These are phyloP conservation scores for Achatina immaculata DNA, from an alignment of 1,140 invertebrate genomes.

Conservation along the genomic window DNA sequence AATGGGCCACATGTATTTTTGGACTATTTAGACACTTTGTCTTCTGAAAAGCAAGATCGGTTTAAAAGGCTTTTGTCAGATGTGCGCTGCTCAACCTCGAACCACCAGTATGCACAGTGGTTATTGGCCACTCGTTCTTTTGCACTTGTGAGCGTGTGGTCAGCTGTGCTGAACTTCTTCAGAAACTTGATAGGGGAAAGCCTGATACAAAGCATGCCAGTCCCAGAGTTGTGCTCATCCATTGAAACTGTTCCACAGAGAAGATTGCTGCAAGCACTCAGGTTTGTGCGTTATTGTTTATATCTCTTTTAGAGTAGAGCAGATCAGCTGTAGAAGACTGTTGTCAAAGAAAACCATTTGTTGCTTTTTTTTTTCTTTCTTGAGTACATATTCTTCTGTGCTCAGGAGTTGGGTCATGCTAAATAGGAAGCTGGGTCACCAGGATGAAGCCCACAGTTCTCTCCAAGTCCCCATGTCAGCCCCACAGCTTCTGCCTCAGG, in stretches of 20 bases:
- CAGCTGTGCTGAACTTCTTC: slow-evolving; percentile 68
- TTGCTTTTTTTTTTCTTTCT: too few relatives aligned
- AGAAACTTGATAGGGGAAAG: slow-evolving; percentile 52
- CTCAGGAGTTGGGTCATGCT: too few relatives aligned
- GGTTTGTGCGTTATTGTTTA: slow-evolving; percentile 38
- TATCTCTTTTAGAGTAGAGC: not conserved
- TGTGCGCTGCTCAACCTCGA: slow-evolving; percentile 67
- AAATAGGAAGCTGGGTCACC: too few relatives aligned
- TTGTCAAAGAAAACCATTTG: too few relatives aligned
- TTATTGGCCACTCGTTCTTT: slow-evolving; percentile 66
- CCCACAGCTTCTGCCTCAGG: too few relatives aligned
- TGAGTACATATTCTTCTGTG: too few relatives aligned
- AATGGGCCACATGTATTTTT: slow-evolving; percentile 66
- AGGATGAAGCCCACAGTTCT: too few relatives aligned
- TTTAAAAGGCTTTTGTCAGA: slow-evolving; percentile 67
- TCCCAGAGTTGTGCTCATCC: slow-evolving; percentile 35
- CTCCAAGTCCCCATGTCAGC: too few relatives aligned
- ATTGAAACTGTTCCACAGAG: slow-evolving; percentile 48
- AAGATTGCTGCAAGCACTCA: slow-evolving; percentile 61
- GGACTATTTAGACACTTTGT: slow-evolving; percentile 66
- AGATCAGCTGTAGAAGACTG: not conserved
- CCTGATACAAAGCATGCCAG: slow-evolving; percentile 34
- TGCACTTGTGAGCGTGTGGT: slow-evolving; percentile 68
- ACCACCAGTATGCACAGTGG: slow-evolving; percentile 69
- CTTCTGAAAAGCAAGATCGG: slow-evolving; percentile 61